Base-by-base conservation (phyloP, 2,797 vertebrate genomes). In the Tokudaia muenninki region DNA sequence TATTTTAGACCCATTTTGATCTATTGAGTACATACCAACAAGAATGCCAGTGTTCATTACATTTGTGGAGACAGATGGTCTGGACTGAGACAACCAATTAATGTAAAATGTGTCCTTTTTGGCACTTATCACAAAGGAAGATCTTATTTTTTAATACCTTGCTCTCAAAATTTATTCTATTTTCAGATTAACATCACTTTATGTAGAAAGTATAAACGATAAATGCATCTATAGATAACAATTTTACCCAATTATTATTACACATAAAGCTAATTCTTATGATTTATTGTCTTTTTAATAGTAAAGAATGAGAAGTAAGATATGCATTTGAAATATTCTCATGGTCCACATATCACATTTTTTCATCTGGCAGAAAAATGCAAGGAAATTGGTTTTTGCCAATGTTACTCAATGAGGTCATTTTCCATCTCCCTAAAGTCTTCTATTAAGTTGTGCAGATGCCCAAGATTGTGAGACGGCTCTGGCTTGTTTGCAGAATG, bases 61-160 rank as follows among this genome's bases (percentile, higher is more conserved):
- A 88, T 96, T 95, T 34, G 96, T 93, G 87, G 94, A 98, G 98
- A 98, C 98, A 99, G 98, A 98, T 98, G 98, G 98, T 98, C 98
- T 98, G 98, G 98, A 98, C 98, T 96, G 94, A 97, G 97, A 98
- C 97, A 98, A 96, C 98, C 98, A 99, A 98, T 99, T 99, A 99
- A 98, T 98, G 98, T 97, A 98, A 98, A 98, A 98, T 98, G 98
- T 98, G 98, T 98, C 98, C 97, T 98, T 97, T 97, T 96, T 98
- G 98, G 98, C 98, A 97, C 97, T 98, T 95, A 97, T 59, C 98
- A 98, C 98, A 98, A 98, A 98, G 94, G 87, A 91, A 41, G 87
- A 95, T 93, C 67, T 94, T 97, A 98, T 96, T 97, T 75, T 63
- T 87, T 98, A 98, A 96, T 97, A 92, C 96, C 97, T 96, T 97